Percentiles rank a stretch among this genome's conserved stretches.
phyloP scores from a whole-genome alignment of 2,888 invertebrate genomes.

The Nasonia oneida region DNA sequence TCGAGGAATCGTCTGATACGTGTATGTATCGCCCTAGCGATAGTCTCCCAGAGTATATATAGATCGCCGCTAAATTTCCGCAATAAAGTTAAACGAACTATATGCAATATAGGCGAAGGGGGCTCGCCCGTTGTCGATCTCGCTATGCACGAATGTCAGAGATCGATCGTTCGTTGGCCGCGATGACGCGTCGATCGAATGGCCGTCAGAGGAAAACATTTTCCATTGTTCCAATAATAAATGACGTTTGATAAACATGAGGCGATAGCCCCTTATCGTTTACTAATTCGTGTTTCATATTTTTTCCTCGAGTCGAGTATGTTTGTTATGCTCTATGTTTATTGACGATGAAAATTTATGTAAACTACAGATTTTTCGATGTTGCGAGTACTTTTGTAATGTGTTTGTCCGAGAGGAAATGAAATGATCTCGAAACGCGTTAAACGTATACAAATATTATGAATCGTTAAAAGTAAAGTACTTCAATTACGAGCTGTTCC shows the following conservation, averaged over 20 bases:
- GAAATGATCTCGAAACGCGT: not conserved
- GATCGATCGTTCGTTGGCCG: not conserved
- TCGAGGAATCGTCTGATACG: not conserved
- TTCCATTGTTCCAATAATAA: slow-evolving; percentile 26
- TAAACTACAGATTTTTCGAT: not conserved
- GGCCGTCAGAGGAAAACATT: slow-evolving; percentile 15
- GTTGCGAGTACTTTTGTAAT: not conserved
- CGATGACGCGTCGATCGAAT: slow-evolving; percentile 21
- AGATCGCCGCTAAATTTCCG: not conserved
- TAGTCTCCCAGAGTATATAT: not conserved
- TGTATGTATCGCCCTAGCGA: not conserved
- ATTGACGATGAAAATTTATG: not conserved
- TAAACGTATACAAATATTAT: not conserved
- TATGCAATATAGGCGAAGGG: slow-evolving; percentile 17
- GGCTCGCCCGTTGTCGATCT: slow-evolving; percentile 25
- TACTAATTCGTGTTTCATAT: not conserved
- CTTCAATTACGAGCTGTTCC: not conserved
- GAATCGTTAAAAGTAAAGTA: slow-evolving; percentile 1
- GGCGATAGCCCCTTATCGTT: not conserved
- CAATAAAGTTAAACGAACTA: not conserved
- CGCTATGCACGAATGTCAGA: not conserved
- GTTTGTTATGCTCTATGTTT: not conserved
- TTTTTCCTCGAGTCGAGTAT: not conserved
- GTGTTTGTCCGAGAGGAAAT: not conserved
- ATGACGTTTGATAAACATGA: not conserved